phyloP scores from a whole-genome alignment of 2,113 vertebrate genomes.

The Varanus komodoensis region DNA sequence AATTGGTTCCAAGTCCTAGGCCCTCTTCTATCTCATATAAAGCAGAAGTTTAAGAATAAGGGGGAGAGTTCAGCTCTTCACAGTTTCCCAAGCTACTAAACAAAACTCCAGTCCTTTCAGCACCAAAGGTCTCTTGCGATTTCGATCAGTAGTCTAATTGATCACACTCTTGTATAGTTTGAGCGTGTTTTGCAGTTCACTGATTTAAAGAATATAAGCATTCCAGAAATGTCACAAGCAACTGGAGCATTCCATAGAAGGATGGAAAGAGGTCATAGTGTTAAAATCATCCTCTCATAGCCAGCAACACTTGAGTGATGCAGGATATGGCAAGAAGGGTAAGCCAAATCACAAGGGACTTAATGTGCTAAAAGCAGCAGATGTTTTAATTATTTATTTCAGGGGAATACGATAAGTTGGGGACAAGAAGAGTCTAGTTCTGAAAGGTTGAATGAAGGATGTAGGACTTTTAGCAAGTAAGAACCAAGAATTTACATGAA shows the following conservation, averaged over 20 bases:
- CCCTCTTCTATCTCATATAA: background rate
- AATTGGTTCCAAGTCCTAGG: background rate
- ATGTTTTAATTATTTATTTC: background rate
- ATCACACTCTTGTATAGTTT: background rate
- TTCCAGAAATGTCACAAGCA: constrained; percentile 2
- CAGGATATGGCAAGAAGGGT: background rate
- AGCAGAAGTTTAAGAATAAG: background rate
- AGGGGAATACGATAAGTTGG: background rate
- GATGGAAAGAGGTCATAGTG: background rate
- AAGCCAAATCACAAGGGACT: background rate
- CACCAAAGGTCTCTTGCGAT: background rate
- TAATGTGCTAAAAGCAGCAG: background rate
- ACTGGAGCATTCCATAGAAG: background rate
- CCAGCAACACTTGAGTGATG: background rate
- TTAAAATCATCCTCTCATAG: background rate
- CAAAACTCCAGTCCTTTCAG: constrained; percentile 1
- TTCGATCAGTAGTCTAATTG: constrained; percentile 2
- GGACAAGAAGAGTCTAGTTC: background rate
- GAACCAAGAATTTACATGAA: background rate
- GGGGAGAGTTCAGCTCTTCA: background rate
- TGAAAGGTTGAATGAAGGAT: background rate
- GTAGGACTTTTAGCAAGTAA: background rate
- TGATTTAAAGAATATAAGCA: constrained; percentile 23
- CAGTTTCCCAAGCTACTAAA: constrained; percentile 1
- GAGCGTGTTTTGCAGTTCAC: background rate